Evolutionary conservation across 2,888 invertebrate species (phyloP).

Genomic region (Torymus auratus): DNA sequence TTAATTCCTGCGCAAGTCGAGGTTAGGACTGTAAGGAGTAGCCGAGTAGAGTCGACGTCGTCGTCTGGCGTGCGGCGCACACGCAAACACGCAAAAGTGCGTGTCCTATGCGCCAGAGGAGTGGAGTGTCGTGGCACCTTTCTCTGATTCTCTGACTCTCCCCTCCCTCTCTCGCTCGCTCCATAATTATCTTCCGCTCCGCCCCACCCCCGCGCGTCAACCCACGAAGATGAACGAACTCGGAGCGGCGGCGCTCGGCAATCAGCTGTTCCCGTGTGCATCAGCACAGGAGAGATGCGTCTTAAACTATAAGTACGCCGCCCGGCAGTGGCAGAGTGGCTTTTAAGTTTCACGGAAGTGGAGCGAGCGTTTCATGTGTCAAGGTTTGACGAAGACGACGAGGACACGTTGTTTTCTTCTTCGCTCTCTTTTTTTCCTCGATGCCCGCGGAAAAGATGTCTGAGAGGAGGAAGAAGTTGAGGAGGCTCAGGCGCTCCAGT

Average conservation of each 20-base stretch:
- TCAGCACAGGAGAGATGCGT: not conserved
- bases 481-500: conserved; percentile 43
- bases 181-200: not conserved
- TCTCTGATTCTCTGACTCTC: no score
- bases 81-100: conserved; percentile 40
- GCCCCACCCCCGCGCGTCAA: not conserved
- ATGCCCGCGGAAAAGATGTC: conserved; percentile 35
- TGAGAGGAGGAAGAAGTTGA: conserved; percentile 24
- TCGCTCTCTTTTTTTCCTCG: not conserved
- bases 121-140: conserved; percentile 40
- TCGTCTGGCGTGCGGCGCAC: conserved; percentile 14
- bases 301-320: no score
- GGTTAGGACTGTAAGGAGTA: no score
- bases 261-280: conserved; percentile 43
- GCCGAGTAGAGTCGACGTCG: conserved; percentile 21
- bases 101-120: not conserved
- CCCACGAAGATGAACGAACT: conserved; percentile 23
- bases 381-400: not conserved
- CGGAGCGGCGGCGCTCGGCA: no score
- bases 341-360: not conserved
- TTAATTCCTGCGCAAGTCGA: no score
- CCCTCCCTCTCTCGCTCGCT: not conserved
- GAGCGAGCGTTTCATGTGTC: not conserved
- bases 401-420: not conserved
- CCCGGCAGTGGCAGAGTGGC: no score